Evolutionary conservation across 2,797 vertebrate genomes (phyloP), one percentile per base, ranked within the genome.

Genomic region (Darevskia nairensis): DNA sequence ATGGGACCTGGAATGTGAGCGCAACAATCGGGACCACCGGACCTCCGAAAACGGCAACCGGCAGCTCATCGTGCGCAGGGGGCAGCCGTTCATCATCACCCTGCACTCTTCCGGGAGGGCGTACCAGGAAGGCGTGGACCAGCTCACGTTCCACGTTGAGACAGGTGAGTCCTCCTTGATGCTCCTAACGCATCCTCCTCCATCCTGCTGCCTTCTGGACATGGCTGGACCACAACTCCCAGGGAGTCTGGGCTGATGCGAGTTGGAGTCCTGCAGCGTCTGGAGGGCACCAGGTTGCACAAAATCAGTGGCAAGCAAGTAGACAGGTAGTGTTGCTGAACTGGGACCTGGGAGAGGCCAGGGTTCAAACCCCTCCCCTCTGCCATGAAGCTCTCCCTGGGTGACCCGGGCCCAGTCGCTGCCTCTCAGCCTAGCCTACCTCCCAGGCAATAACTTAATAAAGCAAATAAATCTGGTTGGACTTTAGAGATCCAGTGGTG

Each of bases 21-120:
- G 91, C 91, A 99, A 99, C 11, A 98, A 98, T 92, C 94, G 3
- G 0, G 97, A 97, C 91, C 98, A 99, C 95, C 97, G 94, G 19
- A 99, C 98, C 0, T 96, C 96, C 0, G 97, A 97, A 59, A 97
- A 98, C 32, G 97, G 98, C 3, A 75, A 89, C 1, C 90, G 96
- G 3, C 96, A 92, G n/a, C 97, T 99, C 91, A 97, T 99, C 17
- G 95, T 99, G 82, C 97, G 99, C 76, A 96, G 98, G 71, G 99
- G 98, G 0, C 98, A 98, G 92, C 85, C 94, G 3, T 99, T 99
- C 94, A 77, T 90, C 29, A 85, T 98, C 95, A 97, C 95, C 0
- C 96, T 99, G 86, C 80, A 92, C 90, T 98, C 98, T 23, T 94
- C 94, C 1, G 98, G 97, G 9, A 97, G 98, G 1, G 89, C 3